Conservation (phyloP, 2,113 vertebrate species). For the Sylvietta virens region DNA sequence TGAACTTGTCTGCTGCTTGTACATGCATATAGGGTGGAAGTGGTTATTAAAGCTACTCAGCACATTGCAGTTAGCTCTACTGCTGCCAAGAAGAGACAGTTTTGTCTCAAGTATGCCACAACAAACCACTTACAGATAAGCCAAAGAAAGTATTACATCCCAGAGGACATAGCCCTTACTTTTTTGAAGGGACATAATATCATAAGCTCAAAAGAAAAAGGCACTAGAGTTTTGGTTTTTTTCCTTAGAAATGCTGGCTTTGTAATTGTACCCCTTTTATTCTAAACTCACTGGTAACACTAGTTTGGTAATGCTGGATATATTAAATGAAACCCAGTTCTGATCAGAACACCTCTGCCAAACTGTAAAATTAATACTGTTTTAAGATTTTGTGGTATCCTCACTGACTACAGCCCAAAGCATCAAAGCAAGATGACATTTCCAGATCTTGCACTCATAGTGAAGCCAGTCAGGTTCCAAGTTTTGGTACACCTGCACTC, state of each 20-base stretch:
- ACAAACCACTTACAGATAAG: neutral
- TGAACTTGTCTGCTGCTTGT: neutral
- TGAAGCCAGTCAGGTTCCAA: neutral
- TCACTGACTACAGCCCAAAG: neutral
- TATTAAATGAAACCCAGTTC: neutral
- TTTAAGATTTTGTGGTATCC: neutral
- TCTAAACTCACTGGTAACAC: neutral
- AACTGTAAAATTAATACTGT: neutral
- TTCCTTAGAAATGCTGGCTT: constrained; percentile 61
- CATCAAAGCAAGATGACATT: neutral
- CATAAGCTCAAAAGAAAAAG: constrained; percentile 61
- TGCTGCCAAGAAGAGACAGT: neutral
- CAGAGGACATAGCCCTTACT: constrained; percentile 25
- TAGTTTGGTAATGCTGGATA: neutral
- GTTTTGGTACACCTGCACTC: neutral
- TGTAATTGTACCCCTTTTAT: neutral
- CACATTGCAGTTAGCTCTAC: neutral
- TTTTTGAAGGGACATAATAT: neutral
- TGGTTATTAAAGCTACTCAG: neutral
- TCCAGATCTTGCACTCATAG: neutral
- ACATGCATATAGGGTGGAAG: neutral
- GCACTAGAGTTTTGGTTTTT: constrained; percentile 57
- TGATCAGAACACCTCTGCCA: neutral
- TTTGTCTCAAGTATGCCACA: neutral
- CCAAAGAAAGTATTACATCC: neutral